Evolutionary conservation across 2,797 vertebrate species (phyloP).

Genomic region (Lepidocolaptes lacrymiger): DNA sequence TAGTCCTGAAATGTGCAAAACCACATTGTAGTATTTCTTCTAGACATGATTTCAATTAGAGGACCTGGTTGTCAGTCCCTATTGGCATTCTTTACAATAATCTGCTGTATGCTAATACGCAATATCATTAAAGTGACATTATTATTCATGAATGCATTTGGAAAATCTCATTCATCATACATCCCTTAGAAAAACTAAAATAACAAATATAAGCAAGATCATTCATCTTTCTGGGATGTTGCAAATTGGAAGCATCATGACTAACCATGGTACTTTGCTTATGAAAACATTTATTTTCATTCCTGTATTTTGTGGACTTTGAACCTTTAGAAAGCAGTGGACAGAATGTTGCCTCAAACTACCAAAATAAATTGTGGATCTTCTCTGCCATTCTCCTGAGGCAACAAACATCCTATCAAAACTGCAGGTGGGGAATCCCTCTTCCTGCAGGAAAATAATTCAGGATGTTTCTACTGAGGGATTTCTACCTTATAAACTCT

Average conservation of each 20-base stretch:
- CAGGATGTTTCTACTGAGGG: conserved; percentile 26
- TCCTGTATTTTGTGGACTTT: conserved; percentile 37
- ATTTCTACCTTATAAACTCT: conserved; percentile 42
- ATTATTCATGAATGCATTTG: conserved; percentile 59
- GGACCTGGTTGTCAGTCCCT: conserved; percentile 9
- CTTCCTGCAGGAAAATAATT: conserved; percentile 46
- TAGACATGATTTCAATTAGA: conserved; percentile 57
- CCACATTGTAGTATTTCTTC: neutral
- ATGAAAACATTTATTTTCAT: conserved; percentile 62
- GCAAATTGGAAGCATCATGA: conserved; percentile 56
- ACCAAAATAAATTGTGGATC: conserved; percentile 50
- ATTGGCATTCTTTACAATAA: conserved; percentile 39
- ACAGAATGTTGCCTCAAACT: conserved; percentile 51
- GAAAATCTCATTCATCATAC: conserved; percentile 57
- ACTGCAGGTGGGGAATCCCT: conserved; percentile 17
- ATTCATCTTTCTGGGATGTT: conserved; percentile 25
- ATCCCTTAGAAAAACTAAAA: conserved; percentile 61
- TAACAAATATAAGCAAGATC: conserved; percentile 49
- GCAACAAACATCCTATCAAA: conserved; percentile 50
- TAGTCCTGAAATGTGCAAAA: conserved; percentile 44
- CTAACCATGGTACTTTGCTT: conserved; percentile 47
- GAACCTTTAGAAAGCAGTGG: conserved; percentile 1
- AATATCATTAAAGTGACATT: conserved; percentile 50
- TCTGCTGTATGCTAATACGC: conserved; percentile 37
- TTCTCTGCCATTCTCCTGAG: conserved; percentile 43